Evolutionary conservation across 2,888 invertebrate genomes (phyloP), one percentile per base, ranked within the genome.

Genomic region (Dryobota labecula): DNA sequence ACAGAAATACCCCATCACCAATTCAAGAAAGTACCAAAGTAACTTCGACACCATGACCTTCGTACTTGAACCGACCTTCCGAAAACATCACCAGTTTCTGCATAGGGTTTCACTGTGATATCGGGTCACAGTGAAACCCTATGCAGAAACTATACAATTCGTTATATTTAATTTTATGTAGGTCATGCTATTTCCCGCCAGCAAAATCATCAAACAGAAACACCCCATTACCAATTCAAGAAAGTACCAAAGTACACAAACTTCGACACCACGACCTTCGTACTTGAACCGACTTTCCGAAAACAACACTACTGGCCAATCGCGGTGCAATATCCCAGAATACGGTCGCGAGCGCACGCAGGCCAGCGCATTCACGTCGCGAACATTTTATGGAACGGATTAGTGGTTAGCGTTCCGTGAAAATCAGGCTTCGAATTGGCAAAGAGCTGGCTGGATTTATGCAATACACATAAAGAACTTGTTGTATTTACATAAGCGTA

Each of bases 381-480:
- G 76, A 86, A 83, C 88, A 92, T 87, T 93, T 93, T 91, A 90
- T 90, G 89, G 90, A 91, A 90, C 94, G 92, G 91, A 93, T 92
- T 91, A 92, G 88, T 87, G 86, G 56, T 81, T 93, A 93, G 86
- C 86, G 92, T 94, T 92, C 92, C 95, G 94, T 95, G 94, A 93
- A 94, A 94, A 93, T 74, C 92, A 89, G 92, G 90, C 91, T 91
- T 90, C 89, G 74, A 53, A 92, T 94, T 94, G 92, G 94, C 90
- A 94, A 94, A 95, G 92, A 92, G 90, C 89, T 90, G 88, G 87
- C 85, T 87, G 90, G 91, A 92, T 94, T 94, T 92, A 91, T 95
- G 95, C 94, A 95, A 95, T 89, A 86, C 92, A 92, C 93, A 93
- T 94, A 92, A 93, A 94, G 90, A 94, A 94, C 93, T 88, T 84